Evolutionary conservation across 2,113 vertebrate species (phyloP), one percentile per base, ranked within the genome.

Genomic region (Malaclemys terrapin): DNA sequence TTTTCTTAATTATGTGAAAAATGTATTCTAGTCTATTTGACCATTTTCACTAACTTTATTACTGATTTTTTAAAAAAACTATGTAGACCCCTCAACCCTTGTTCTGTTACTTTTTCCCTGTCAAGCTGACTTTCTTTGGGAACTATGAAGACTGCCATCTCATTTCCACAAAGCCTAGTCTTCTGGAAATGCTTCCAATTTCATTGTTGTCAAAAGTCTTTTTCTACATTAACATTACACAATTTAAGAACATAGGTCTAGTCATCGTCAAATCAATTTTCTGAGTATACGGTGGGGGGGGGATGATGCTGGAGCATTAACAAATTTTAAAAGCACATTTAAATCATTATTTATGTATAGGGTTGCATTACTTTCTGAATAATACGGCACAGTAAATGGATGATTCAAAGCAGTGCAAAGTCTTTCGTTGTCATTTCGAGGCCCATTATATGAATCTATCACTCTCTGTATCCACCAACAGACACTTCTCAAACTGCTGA

Each of bases 261-360:
- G 88, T 53, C 69, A 78, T 65, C 95, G 50, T 89, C 92, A 80
- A 96, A 96, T 92, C 95, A 93, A 94, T 97, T 96, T 96, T 96
- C 59, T 91, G 89, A 97, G 96, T 93, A 89, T 94, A 80, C 42
- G 4, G 38, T 91, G 35, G 72, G 65, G 89, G 65, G 52, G 81
- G 53, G 89, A 89, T 96, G 97, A 96, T 90, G 85, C 86, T 97
- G 91, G 80, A 93, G 87, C 95, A 97, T 96, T 98, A 97, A 96
- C 78, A 93, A 87, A 94, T 98, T 96, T 95, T 97, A 95, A 95
- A 89, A 96, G 94, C 95, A 93, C 95, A 97, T 97, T 98, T 96
- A 97, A 98, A 98, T 95, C 96, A 97, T 98, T 98, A 97, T 91
- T 98, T 93, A 98, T 97, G 98, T 98, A 98, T 97, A 88, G 81